Conservation (phyloP, 2,797 vertebrate species). For the Lepilemur septentrionalis region DNA sequence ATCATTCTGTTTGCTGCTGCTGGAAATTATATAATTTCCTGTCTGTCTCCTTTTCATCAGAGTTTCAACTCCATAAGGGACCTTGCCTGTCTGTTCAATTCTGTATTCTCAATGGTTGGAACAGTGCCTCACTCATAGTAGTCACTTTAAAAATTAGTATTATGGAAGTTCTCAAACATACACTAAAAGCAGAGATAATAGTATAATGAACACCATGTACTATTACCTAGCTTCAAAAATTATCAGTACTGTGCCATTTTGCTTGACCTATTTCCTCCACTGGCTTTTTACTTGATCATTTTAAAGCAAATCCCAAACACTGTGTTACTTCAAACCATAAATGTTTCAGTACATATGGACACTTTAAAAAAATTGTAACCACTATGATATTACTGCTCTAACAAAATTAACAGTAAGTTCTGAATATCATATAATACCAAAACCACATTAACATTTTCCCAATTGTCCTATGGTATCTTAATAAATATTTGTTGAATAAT, state of each 20-base stretch:
- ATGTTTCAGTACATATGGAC: slow-evolving; percentile 13
- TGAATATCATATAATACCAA: slow-evolving; percentile 12
- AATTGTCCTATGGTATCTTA: not conserved
- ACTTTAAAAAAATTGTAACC: slow-evolving; percentile 27
- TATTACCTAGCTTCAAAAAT: not conserved
- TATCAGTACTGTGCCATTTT: not conserved
- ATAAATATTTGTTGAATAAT: slow-evolving; percentile 33
- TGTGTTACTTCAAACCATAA: not conserved
- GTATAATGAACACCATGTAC: not conserved
- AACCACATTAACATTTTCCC: not conserved
- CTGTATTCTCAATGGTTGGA: not conserved
- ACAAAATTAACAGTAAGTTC: not conserved
- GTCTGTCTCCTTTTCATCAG: not conserved
- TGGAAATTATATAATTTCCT: slow-evolving; percentile 36
- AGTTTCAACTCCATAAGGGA: not conserved
- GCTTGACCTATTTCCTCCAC: not conserved
- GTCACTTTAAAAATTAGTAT: not conserved
- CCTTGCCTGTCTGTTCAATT: not conserved
- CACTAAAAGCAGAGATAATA: not conserved
- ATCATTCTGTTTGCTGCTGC: slow-evolving; percentile 1
- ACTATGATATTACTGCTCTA: not conserved
- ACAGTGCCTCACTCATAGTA: not conserved
- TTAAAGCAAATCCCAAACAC: slow-evolving; percentile 11
- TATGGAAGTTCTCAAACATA: not conserved
- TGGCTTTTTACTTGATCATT: slow-evolving; percentile 1